Evolutionary conservation across 2,113 vertebrate species (phyloP), one percentile per base, ranked within the genome.

Genomic region (Calcarius ornatus): DNA sequence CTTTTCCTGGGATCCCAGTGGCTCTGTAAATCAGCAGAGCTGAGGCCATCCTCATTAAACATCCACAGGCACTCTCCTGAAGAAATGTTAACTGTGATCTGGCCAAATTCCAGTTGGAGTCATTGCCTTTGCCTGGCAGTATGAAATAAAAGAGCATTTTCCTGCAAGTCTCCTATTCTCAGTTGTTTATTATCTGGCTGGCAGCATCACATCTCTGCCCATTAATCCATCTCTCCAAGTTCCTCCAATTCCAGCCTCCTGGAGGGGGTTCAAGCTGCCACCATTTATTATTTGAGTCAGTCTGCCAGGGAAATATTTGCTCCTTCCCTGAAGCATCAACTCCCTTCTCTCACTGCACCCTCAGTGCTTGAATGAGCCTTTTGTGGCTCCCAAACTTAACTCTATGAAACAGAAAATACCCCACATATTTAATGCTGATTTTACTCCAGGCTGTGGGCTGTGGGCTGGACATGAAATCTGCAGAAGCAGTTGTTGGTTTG

Each of bases 261-360:
- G 77, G 81, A 94, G 61, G 37, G 66, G 48, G 18, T 78, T 88
- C 84, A 88, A 66, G 77, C 91, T 95, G 86, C 86, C 89, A 66
- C 70, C 73, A 61, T 87, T 91, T 82, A 86, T 95, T 95, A 87
- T 68, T 81, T 28, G 86, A 95, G 70, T 89, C 93, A 56, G 5
- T 61, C 84, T 95, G 81, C 86, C 72, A 89, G 48, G 84, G 89
- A 76, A 79, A 69, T 87, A 45, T 91, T 92, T 79, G 45, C 47
- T 89, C 72, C 69, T 59, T 83, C 48, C 40, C 69, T 6, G 25
- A 51, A 86, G 81, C 43, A 11, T 21, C 11, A 1, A n/a, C 22
- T 84, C 28, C 35, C 14, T 68, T 37, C 47, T 59, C 22, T 48
- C 10, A 1, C 75, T 59, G 51, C 33, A 10, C 24, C 68, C 45